These are phyloP conservation scores for Meandrusa payeni DNA, from an alignment of 2,888 invertebrate species.

Conservation along the genomic window DNA sequence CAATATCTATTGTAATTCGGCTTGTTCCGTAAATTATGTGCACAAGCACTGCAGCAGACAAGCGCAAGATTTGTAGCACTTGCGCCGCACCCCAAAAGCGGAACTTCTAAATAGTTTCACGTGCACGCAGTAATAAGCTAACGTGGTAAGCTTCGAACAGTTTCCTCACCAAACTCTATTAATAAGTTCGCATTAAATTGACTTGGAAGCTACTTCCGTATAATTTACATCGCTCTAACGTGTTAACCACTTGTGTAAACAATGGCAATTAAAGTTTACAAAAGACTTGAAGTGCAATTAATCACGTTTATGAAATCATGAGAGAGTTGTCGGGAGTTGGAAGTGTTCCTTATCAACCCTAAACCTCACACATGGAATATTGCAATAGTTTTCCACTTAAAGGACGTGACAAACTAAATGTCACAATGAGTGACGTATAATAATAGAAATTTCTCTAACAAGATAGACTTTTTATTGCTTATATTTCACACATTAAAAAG, in stretches of 20 bases:
- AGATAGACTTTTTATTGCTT: no score
- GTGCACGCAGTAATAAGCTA: conserved; percentile 26
- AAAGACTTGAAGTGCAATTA: conserved; percentile 3
- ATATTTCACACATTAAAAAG: no score
- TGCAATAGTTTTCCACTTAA: no score
- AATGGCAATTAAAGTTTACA: conserved; percentile 18
- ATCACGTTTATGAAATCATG: not conserved
- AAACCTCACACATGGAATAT: no score
- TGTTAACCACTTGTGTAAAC: conserved; percentile 8
- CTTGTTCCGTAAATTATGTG: conserved; percentile 25
- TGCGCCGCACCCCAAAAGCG: conserved; percentile 34
- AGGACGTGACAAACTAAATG: no score
- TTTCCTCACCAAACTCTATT: conserved; percentile 19
- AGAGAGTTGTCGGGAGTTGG: not conserved
- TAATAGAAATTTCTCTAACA: no score
- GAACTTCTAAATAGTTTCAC: conserved; percentile 37
- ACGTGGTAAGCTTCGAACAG: conserved; percentile 17
- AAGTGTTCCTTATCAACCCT: no score
- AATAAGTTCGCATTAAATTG: conserved; percentile 24
- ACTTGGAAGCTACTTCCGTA: conserved; percentile 17
- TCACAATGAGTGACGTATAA: no score
- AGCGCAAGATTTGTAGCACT: conserved; percentile 52
- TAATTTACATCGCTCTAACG: conserved; percentile 12
- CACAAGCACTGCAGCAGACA: conserved; percentile 46
- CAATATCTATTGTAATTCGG: conserved; percentile 8